Evolutionary conservation across 2,888 invertebrate genomes (phyloP), one percentile per base, ranked within the genome.

Genomic region (Andricus quercusramuli): DNA sequence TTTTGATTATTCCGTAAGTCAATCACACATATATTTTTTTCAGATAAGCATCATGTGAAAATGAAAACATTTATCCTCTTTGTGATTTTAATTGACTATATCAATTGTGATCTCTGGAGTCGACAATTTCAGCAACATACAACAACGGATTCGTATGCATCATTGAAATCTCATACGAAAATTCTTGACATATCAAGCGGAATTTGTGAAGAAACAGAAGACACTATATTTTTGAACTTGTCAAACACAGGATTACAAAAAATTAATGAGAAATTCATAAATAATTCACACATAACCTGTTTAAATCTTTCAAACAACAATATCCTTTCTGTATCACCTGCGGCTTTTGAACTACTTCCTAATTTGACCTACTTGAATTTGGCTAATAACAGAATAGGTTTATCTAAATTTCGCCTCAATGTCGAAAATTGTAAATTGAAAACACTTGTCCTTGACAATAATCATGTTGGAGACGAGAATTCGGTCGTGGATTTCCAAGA

Each of bases 61-160:
- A 68, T 68, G 67, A 25, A 68, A 41, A 41, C n/a, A 22, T 41
- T 68, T 6, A 68, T 68, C 67, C 37, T 67, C 6, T 44, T 68
- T 15, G 1, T 13, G 8, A 68, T 15, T 1, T 44, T 68, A 25
- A 68, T 44, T 37, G 17, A 15, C 22, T 25, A 25, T 29, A 64
- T 15, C 25, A 37, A 51, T 51, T n/a, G 51, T 4, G 0, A 0
- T 17, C 4, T 0, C 4, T 32, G 6, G 5, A 6, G 0, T 32
- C 6, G 6, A 32, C 0, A 32, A 5, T 32, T 32, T 32, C 44
- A 44, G 15, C 15, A 15, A 44, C 44, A 44, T 44, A 15, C 15
- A 15, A 44, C 44, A 44, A 41, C 11, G 41, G 41, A 41, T 11
- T 41, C 41, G 2, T 9, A 41, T 11, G 9, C 41, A 41, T 11